These are phyloP conservation scores for Rhinoptilus africanus DNA, from an alignment of 2,113 vertebrate genomes.

Conservation along the genomic window DNA sequence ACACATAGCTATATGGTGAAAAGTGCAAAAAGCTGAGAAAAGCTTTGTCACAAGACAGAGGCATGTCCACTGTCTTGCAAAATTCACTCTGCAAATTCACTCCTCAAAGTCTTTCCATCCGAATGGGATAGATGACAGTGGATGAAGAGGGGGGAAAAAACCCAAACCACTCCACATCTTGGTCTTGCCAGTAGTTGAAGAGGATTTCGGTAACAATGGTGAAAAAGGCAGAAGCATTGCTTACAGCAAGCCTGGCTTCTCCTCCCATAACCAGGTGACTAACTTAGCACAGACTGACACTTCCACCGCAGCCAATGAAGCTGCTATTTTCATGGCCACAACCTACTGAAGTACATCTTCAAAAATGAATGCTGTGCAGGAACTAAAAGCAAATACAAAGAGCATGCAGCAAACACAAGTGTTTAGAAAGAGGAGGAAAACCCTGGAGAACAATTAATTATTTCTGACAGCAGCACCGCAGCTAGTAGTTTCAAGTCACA, in stretches of 20 bases:
- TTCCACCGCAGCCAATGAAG: neutral
- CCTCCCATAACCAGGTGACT: neutral
- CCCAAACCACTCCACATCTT: fast-evolving
- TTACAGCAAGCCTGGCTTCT: neutral
- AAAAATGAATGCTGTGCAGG: neutral
- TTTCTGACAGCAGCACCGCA: neutral
- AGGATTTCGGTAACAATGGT: neutral
- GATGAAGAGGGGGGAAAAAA: neutral
- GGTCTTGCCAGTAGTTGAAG: neutral
- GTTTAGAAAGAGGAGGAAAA: neutral
- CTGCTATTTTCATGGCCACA: neutral
- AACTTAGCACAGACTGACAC: neutral
- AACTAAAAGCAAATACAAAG: neutral
- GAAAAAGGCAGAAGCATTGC: neutral
- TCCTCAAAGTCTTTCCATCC: neutral
- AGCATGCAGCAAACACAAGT: neutral
- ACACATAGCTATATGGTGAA: neutral
- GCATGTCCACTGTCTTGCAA: too few relatives aligned
- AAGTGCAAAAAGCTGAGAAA: neutral
- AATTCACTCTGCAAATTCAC: neutral
- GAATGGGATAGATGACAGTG: neutral
- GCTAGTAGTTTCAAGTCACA: neutral
- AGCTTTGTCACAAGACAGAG: neutral
- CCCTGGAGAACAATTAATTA: neutral
- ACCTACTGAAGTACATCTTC: neutral